A percentile compares a stretch with the other conserved stretches of the same genome.
phyloP scores from a whole-genome alignment of 2,113 vertebrate genomes.

The Platysteira castanea region DNA sequence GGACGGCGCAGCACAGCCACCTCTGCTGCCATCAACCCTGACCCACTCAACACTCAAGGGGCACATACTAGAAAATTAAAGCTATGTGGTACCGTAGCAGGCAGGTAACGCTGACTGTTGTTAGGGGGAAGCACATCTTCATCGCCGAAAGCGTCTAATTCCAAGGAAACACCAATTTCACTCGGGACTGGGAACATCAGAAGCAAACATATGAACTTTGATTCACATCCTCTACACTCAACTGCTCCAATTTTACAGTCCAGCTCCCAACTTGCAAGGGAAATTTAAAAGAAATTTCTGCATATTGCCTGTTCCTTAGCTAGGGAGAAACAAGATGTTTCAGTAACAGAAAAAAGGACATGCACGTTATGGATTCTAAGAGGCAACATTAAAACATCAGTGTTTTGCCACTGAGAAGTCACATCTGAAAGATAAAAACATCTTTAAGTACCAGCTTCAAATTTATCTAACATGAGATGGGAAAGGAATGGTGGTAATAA shows the following conservation, averaged over 20 bases:
- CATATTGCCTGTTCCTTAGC: background rate
- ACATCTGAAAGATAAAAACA: background rate
- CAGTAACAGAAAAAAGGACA: background rate
- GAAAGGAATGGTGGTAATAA: background rate
- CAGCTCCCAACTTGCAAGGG: background rate
- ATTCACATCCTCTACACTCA: background rate
- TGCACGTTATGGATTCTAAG: rapidly evolving
- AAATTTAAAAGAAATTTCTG: background rate
- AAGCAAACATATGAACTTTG: background rate
- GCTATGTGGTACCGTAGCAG: background rate
- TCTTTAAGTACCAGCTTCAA: background rate
- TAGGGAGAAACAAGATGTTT: background rate
- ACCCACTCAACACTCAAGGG: background rate
- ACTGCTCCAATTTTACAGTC: background rate
- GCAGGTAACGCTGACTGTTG: background rate
- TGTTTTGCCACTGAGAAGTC: background rate
- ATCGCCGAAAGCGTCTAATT: rapidly evolving
- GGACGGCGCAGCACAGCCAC: background rate
- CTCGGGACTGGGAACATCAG: background rate
- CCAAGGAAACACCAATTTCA: background rate
- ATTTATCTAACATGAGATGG: background rate
- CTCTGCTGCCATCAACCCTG: background rate
- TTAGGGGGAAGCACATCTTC: background rate
- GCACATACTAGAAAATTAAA: background rate
- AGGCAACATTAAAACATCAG: background rate